Conservation (phyloP, 2,888 invertebrate genomes). For the Lomographa bimaculata region DNA sequence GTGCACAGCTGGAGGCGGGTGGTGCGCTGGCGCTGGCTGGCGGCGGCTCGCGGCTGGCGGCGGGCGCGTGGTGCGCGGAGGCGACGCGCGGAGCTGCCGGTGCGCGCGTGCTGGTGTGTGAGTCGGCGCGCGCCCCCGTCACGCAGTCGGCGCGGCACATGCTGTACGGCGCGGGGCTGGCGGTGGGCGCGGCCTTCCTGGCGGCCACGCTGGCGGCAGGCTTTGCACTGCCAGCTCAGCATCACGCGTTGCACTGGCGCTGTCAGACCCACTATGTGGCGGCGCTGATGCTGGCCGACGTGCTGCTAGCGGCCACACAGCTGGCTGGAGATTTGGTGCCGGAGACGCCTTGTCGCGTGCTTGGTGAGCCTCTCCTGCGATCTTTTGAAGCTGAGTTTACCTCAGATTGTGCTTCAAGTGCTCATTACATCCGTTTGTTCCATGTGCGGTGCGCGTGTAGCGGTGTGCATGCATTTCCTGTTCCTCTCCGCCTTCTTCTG, state of each 20-base stretch:
- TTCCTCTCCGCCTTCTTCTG: conserved; percentile 96
- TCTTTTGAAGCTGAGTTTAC: too few relatives aligned
- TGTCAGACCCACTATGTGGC: conserved; percentile 95
- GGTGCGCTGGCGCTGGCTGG: conserved; percentile 74
- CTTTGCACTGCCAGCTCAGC: conserved; percentile 90
- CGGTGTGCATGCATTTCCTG: conserved; percentile 93
- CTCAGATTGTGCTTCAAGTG: too few relatives aligned
- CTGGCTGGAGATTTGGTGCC: conserved; percentile 85
- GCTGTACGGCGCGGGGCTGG: conserved; percentile 90
- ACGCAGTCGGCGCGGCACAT: conserved; percentile 85
- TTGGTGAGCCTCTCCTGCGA: conserved; percentile 85
- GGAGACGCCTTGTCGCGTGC: conserved; percentile 84
- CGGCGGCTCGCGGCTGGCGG: conserved; percentile 66
- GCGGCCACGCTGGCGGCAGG: conserved; percentile 91
- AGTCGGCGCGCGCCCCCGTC: conserved; percentile 78
- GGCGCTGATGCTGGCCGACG: conserved; percentile 91
- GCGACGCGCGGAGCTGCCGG: conserved; percentile 64
- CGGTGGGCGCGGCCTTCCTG: conserved; percentile 92
- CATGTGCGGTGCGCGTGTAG: conserved; percentile 79
- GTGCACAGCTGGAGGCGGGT: conserved; percentile 71
- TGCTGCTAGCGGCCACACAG: conserved; percentile 90
- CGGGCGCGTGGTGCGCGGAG: conserved; percentile 77
- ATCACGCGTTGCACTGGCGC: conserved; percentile 94
- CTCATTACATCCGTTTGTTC: conserved; percentile 37
- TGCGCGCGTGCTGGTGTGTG: conserved; percentile 66